phyloP scores from a whole-genome alignment of 2,888 invertebrate genomes.

The Dryobota labecula region DNA sequence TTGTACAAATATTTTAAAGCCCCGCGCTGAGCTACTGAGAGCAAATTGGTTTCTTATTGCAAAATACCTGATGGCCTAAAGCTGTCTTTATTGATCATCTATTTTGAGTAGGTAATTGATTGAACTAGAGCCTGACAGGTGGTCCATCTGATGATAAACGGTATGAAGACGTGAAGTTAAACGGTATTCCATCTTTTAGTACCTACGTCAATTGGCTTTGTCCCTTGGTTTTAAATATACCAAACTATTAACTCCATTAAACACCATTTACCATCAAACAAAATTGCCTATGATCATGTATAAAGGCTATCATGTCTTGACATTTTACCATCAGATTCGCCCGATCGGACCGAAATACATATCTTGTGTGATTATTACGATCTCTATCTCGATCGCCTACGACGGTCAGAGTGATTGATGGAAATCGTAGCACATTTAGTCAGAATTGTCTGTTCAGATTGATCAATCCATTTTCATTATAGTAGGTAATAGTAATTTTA shows the following conservation, averaged over 20 bases:
- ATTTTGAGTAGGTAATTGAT: not conserved
- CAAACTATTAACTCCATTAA: too few relatives aligned
- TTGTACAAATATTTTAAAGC: constrained; percentile 25
- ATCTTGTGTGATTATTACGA: not conserved
- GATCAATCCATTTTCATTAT: too few relatives aligned
- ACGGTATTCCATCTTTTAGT: not conserved
- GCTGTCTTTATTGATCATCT: not conserved
- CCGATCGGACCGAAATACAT: not conserved
- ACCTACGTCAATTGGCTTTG: too few relatives aligned
- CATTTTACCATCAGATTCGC: not conserved
- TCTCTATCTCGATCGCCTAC: not conserved
- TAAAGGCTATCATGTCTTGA: not conserved
- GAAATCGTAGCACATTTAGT: not conserved
- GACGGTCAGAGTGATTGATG: not conserved
- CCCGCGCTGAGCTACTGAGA: not conserved
- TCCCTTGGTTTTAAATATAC: not conserved
- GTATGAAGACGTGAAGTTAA: not conserved
- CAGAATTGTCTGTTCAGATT: not conserved
- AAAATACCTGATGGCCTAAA: not conserved
- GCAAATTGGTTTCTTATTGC: constrained; percentile 13
- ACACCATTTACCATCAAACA: not conserved
- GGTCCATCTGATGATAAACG: not conserved
- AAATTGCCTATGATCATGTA: not conserved
- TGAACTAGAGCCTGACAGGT: not conserved
- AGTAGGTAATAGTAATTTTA: too few relatives aligned